phyloP scores from a whole-genome alignment of 1,140 invertebrate species.

The Rhynchophorus ferrugineus region DNA sequence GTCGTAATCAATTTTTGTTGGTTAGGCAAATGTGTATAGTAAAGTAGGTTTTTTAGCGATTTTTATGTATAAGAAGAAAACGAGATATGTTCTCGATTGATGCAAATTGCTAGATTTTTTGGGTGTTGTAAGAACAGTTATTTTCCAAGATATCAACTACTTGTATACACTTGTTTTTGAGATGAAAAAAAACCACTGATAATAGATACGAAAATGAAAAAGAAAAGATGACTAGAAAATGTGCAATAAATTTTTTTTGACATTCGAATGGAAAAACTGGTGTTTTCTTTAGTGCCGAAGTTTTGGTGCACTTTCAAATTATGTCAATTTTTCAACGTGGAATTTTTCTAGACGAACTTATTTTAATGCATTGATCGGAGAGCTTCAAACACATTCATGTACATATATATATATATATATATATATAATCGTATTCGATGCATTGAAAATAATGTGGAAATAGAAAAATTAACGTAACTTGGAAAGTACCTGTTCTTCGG shows the following conservation, averaged over 20 bases:
- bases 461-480: slow-evolving; percentile 42
- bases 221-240: slow-evolving; percentile 25
- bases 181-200: not conserved
- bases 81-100: too few relatives aligned
- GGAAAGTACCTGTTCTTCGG: slow-evolving; percentile 70
- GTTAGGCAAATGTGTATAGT: not conserved
- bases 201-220: not conserved
- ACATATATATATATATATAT: slow-evolving; percentile 1
- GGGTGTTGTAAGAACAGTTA: slow-evolving; percentile 41
- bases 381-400: slow-evolving; percentile 4
- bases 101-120: too few relatives aligned
- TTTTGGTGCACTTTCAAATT: slow-evolving; percentile 42
- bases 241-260: slow-evolving; percentile 38
- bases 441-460: slow-evolving; percentile 30
- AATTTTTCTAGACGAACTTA: slow-evolving; percentile 8
- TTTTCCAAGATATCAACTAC: slow-evolving; percentile 38
- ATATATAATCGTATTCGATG: slow-evolving; percentile 23
- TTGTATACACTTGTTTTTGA: slow-evolving; percentile 15
- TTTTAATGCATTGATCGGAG: slow-evolving; percentile 29
- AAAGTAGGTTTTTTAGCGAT: not conserved
- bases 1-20: too few relatives aligned
- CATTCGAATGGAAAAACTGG: slow-evolving; percentile 25
- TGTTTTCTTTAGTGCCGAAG: slow-evolving; percentile 41
- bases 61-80: not conserved
- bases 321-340: slow-evolving; percentile 29